Evolutionary conservation across 1,140 invertebrate species (phyloP).

Genomic region (Cydia pomonella): DNA sequence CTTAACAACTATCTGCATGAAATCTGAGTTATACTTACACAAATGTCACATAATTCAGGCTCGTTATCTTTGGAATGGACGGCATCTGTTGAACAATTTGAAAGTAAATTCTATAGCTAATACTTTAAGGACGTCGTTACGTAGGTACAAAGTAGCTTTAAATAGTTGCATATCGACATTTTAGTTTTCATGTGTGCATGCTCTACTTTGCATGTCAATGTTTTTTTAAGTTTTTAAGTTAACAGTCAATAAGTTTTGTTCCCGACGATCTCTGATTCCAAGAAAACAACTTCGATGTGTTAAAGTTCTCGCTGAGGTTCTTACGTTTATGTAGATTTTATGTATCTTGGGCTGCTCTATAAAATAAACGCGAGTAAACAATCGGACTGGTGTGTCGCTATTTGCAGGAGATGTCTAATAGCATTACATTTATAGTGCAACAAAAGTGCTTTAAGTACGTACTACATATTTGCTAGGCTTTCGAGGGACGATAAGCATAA

Average conservation of each 20-base stretch:
- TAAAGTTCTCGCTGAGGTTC: not conserved
- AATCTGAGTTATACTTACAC: constrained; percentile 16
- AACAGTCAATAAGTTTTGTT: not conserved
- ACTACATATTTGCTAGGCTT: not conserved
- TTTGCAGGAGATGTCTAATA: constrained; percentile 12
- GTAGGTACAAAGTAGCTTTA: not conserved
- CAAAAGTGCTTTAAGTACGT: not conserved
- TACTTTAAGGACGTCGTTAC: not conserved
- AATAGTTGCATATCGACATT: not conserved
- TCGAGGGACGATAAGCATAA: not conserved
- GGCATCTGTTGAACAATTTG: constrained; percentile 13
- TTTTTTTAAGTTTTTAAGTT: not conserved
- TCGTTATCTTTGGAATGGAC: constrained; percentile 3
- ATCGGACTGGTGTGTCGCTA: not conserved
- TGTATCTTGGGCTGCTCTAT: constrained; percentile 10
- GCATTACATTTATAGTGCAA: constrained; percentile 10
- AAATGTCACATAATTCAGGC: constrained; percentile 15
- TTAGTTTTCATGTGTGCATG: not conserved
- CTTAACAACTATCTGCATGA: constrained; percentile 13
- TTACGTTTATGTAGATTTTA: constrained; percentile 16
- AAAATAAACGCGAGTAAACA: constrained; percentile 8
- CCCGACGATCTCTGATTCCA: not conserved
- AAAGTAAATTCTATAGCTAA: constrained; percentile 15
- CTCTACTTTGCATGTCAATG: not conserved
- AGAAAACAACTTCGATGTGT: constrained; percentile 1